Conservation (phyloP, 2,113 vertebrate genomes). For the Baryphthengus martii region DNA sequence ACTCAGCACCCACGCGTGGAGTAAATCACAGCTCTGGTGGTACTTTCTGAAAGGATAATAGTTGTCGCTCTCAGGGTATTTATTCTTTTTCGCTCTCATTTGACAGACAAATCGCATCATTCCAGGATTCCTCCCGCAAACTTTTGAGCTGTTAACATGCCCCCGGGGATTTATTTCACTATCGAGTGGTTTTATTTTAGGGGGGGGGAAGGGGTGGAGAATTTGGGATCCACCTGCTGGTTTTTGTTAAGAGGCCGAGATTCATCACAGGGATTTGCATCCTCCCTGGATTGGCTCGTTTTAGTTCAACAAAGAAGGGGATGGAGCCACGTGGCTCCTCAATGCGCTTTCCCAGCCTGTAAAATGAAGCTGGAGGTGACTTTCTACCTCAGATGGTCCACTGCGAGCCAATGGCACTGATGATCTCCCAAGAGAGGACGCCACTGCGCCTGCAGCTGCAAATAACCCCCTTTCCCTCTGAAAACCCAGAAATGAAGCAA, state of each 20-base stretch:
- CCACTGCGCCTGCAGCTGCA: not conserved
- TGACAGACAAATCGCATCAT: constrained; percentile 45
- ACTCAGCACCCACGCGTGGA: not conserved
- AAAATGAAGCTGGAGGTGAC: not conserved
- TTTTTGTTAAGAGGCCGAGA: not conserved
- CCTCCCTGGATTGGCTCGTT: not conserved
- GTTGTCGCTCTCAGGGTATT: constrained; percentile 44
- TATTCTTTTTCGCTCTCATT: constrained; percentile 47
- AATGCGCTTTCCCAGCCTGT: not conserved
- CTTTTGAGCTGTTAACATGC: constrained; percentile 12
- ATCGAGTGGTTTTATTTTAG: not conserved
- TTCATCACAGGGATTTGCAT: not conserved
- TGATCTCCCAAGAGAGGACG: not conserved
- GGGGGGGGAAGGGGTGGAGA: not conserved
- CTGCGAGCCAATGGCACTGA: fast-evolving
- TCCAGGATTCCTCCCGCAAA: not conserved
- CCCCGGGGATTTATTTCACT: constrained; percentile 28
- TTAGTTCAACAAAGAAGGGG: not conserved
- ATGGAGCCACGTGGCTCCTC: fast-evolving
- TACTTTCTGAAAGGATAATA: constrained; percentile 62
- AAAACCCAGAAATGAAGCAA: not conserved
- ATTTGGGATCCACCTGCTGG: not conserved
- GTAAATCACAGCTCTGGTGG: constrained; percentile 47
- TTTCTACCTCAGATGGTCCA: not conserved
- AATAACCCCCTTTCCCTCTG: fast-evolving